phyloP scores from a whole-genome alignment of 2,797 vertebrate genomes.

The Tauraco hartlaubi region DNA sequence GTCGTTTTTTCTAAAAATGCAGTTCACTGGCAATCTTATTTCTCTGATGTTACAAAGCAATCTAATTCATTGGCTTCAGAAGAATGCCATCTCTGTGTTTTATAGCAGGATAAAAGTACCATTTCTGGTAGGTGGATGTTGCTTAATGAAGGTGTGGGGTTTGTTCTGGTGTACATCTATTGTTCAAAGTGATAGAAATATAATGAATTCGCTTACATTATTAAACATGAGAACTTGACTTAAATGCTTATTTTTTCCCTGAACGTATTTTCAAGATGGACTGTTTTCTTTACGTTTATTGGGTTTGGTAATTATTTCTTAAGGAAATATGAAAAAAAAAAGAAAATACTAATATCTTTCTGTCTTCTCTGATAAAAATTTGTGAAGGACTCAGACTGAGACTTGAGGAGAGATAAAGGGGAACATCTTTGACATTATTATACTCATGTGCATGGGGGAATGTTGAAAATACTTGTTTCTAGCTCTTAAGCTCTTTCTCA shows the following conservation, averaged over 20 bases:
- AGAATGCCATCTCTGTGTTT: neutral
- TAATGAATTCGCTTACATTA: neutral
- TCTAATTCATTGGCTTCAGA: conserved; percentile 2
- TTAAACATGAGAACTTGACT: neutral
- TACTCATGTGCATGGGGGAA: neutral
- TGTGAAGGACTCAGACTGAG: neutral
- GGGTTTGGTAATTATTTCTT: neutral
- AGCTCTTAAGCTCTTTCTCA: neutral
- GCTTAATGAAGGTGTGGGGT: neutral
- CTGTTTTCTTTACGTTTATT: neutral
- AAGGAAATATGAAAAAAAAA: neutral
- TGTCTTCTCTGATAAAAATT: neutral
- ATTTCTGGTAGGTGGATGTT: neutral
- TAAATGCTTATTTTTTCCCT: neutral
- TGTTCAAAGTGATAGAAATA: neutral
- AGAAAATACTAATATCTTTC: neutral
- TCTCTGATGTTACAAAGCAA: neutral
- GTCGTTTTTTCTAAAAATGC: neutral
- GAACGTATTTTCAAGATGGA: neutral
- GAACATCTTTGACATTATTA: rapidly evolving
- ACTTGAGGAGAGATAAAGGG: neutral
- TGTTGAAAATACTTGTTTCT: neutral
- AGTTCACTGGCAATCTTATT: neutral
- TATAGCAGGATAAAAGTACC: neutral
- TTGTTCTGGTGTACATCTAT: neutral